Percentiles rank a stretch among this genome's conserved stretches.
phyloP scores from a whole-genome alignment of 2,797 vertebrate species.

The Gila robusta region DNA sequence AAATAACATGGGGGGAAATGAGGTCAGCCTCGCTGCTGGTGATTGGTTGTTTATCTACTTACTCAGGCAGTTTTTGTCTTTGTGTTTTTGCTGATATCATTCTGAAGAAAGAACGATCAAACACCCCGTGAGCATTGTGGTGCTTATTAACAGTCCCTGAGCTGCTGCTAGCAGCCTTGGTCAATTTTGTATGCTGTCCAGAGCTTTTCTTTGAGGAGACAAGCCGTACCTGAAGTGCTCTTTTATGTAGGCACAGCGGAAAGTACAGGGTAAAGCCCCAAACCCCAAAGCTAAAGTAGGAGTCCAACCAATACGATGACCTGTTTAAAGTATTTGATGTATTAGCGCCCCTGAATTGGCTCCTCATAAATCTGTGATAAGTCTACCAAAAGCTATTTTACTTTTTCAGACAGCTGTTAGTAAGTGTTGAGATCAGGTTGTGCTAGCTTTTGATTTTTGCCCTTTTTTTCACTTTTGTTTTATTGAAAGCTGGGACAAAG shows the following conservation, averaged over 20 bases:
- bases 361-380: neutral
- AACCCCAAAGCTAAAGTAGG: slow-evolving; percentile 16
- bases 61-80: neutral
- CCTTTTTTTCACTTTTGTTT: neutral
- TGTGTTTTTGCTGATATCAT: slow-evolving; percentile 32
- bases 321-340: slow-evolving; percentile 16
- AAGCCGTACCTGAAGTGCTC: slow-evolving; percentile 18
- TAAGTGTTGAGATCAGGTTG: neutral
- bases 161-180: slow-evolving; percentile 19
- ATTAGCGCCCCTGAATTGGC: neutral
- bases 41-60: slow-evolving; percentile 36
- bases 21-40: neutral
- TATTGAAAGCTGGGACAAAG: neutral
- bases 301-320: slow-evolving; percentile 5
- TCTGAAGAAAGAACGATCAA: slow-evolving; percentile 8
- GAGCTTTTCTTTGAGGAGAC: slow-evolving; percentile 23
- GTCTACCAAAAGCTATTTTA: slow-evolving; percentile 1
- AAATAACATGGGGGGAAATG: slow-evolving; percentile 10
- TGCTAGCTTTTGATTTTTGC: neutral
- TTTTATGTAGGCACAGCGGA: slow-evolving; percentile 21
- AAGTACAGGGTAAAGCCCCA: slow-evolving; percentile 13
- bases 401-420: neutral
- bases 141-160: slow-evolving; percentile 24
- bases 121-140: slow-evolving; percentile 12
- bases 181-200: slow-evolving; percentile 34